Evolutionary conservation across 2,888 invertebrate genomes (phyloP).

Genomic region (Polyommatus iphigenia): DNA sequence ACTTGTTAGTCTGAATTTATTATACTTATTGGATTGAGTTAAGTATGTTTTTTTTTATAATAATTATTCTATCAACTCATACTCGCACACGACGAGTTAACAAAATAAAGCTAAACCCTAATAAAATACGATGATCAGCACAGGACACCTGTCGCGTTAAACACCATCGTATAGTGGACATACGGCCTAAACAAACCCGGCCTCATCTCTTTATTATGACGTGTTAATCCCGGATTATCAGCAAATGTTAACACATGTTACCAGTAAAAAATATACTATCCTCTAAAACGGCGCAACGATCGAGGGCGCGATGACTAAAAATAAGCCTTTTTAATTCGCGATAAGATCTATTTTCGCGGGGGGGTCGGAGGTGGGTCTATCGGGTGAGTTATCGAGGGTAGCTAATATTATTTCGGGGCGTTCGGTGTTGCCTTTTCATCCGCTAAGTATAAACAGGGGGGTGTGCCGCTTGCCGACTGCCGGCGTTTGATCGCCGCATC

Average conservation of each 20-base stretch:
- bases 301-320: conserved; percentile 43
- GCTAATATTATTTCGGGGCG: conserved; percentile 80
- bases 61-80: background rate
- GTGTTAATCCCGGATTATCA: conserved; percentile 80
- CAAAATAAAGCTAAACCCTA: conserved; percentile 33
- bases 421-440: conserved; percentile 80
- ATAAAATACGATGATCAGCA: conserved; percentile 66
- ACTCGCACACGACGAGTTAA: conserved; percentile 1
- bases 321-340: conserved; percentile 47
- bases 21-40: background rate
- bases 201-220: conserved; percentile 80
- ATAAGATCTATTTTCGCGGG: conserved; percentile 52
- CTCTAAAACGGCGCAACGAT: conserved; percentile 47
- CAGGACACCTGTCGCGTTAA: conserved; percentile 72
- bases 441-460: conserved; percentile 79
- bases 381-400: conserved; percentile 75
- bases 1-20: background rate
- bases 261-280: conserved; percentile 67
- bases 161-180: conserved; percentile 69
- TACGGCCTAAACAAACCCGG: conserved; percentile 74
- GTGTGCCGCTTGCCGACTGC: conserved; percentile 55
- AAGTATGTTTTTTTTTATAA: background rate
- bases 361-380: conserved; percentile 54
- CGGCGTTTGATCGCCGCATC: conserved; percentile 62
- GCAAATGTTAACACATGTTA: conserved; percentile 81